Evolutionary conservation across 37 sponge, comb jelly and placozoan species (phyloP), one percentile per base, ranked within the genome.

Genomic region (Eunapius fragilis): DNA sequence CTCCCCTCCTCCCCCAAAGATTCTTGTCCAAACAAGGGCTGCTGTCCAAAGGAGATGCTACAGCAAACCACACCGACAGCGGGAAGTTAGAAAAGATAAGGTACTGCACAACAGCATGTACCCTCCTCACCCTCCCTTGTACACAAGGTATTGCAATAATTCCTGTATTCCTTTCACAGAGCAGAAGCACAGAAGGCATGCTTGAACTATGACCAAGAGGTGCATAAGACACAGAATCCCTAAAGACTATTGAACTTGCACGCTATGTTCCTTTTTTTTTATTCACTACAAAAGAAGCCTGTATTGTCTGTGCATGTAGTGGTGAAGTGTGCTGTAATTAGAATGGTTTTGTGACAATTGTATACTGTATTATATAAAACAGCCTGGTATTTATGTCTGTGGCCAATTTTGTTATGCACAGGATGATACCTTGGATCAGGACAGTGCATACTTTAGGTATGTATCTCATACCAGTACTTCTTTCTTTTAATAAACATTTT

Each of bases 21-120:
- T 85, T 85, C 77, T 58, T 85, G 30, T 69, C 77, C 7, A 76
- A 76, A 69, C 83, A 82, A 74, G 85, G 85, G 31, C 6, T 85
- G 77, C 67, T 85, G 58, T 58, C 22, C 58, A 58, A 11, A 58
- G 58, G 7, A 17, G 58, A 58, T 58, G 14, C 58, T 2, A 2
- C 17, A 58, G 0, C 67, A 77, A 35, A 26, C 22, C 48, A 30
- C 31, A 73, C 24, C 11, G 30, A 34, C 11, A 28, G 25, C 25
- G 28, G 14, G 19, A 22, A 25, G 30, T 0, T 17, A 31, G 35
- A n/a, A 68, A 25, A 74, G 75, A 50, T 74, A 30, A 72, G 31
- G 68, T 67, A 5, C 25, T 25, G 25, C 5, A 4, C 27, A 4
- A 14, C n/a, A 4, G 26, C 7, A 9, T 35, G 38, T 14, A 81